These are phyloP conservation scores for Lithophane ornitopus DNA, from an alignment of 2,888 invertebrate species.

Conservation along the genomic window DNA sequence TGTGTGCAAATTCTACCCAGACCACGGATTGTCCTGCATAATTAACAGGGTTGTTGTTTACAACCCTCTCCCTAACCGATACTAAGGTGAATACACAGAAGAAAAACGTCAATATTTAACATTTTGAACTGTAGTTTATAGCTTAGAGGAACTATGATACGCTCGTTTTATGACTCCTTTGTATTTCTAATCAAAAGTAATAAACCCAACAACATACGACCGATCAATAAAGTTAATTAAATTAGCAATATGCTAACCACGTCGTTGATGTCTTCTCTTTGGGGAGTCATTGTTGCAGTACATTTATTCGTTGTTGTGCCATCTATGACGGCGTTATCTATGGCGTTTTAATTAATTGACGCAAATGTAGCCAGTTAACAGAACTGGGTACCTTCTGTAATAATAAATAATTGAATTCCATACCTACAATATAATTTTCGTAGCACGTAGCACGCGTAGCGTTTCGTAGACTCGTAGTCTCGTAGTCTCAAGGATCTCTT, in stretches of 20 bases:
- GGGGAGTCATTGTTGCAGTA: slow-evolving; percentile 36
- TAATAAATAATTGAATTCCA: not conserved
- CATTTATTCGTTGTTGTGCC: slow-evolving; percentile 11
- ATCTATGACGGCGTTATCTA: slow-evolving; percentile 3
- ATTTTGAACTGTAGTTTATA: not conserved
- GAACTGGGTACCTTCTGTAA: not conserved
- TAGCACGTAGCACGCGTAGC: slow-evolving; percentile 52
- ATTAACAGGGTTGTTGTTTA: slow-evolving; percentile 41
- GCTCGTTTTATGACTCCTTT: not conserved
- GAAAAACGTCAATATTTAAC: slow-evolving; percentile 29
- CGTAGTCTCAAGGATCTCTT: slow-evolving; percentile 30
- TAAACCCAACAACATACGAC: not conserved
- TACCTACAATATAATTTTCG: not conserved
- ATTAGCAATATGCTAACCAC: slow-evolving; percentile 19
- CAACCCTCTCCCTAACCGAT: slow-evolving; percentile 19
- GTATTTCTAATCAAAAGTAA: not conserved
- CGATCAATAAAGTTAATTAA: slow-evolving; percentile 41
- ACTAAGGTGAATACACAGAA: slow-evolving; percentile 19
- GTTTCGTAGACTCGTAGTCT: slow-evolving; percentile 40
- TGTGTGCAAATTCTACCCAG: slow-evolving; percentile 48
- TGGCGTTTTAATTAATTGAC: not conserved
- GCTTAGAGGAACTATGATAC: not conserved
- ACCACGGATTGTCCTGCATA: slow-evolving; percentile 57
- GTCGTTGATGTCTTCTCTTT: slow-evolving; percentile 60
- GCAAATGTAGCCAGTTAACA: slow-evolving; percentile 16